These are phyloP conservation scores for Clamator glandarius DNA, from an alignment of 2,797 vertebrate species.

Conservation along the genomic window DNA sequence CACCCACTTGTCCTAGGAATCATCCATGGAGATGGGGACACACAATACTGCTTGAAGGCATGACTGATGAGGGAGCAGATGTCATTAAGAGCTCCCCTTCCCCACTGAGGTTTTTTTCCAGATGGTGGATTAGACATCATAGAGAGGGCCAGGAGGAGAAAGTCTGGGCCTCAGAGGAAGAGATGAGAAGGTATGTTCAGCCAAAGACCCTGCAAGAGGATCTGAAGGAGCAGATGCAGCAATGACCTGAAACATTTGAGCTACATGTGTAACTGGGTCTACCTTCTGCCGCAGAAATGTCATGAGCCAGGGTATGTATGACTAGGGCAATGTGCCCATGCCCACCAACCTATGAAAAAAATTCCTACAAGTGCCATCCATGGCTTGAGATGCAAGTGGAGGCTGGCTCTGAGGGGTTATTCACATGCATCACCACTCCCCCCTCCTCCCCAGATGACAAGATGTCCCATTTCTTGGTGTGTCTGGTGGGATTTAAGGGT, in stretches of 20 bases:
- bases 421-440: not conserved
- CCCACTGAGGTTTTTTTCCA: not conserved
- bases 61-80: not conserved
- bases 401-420: not conserved
- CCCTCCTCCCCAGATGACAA: not conserved
- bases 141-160: not conserved
- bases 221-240: not conserved
- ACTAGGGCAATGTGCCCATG: not conserved
- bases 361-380: not conserved
- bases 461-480: not conserved
- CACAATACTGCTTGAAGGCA: not conserved
- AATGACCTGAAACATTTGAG: not conserved
- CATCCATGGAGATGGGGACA: not conserved
- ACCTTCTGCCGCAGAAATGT: not conserved
- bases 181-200: not conserved
- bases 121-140: not conserved
- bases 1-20: not conserved
- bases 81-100: not conserved
- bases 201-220: not conserved
- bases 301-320: not conserved
- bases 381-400: not conserved
- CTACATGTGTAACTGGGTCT: not conserved
- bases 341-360: not conserved
- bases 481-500: not conserved
- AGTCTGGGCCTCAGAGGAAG: not conserved